Evolutionary conservation across 2,113 vertebrate genomes (phyloP).

Genomic region (Misgurnus anguillicaudatus): DNA sequence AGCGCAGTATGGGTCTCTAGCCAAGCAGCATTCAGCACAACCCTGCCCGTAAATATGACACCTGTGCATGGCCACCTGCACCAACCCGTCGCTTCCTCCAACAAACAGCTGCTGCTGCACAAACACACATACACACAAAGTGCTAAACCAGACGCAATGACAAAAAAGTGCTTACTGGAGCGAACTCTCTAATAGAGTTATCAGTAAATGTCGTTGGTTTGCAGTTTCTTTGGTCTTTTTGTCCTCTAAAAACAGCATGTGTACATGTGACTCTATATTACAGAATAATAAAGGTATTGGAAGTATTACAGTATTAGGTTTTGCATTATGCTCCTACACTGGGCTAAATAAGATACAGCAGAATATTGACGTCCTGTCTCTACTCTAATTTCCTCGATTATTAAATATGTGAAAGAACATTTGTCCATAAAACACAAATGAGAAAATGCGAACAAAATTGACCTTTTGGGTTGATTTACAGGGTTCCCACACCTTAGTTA

Average conservation of each 20-base stretch:
- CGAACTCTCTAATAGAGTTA: conserved; percentile 5
- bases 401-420: neutral
- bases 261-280: neutral
- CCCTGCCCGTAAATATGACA: conserved; percentile 93
- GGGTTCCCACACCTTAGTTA: too few relatives aligned
- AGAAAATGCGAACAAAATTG: neutral
- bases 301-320: neutral
- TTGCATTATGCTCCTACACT: neutral
- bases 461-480: neutral
- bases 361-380: too few relatives aligned
- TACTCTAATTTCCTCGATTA: too few relatives aligned
- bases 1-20: conserved; percentile 96
- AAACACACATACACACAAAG: conserved; percentile 24
- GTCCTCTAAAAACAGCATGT: neutral
- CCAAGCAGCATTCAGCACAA: conserved; percentile 95
- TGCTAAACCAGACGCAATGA: conserved; percentile 35
- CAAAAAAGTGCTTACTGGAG: conserved; percentile 42
- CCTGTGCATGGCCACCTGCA: conserved; percentile 92
- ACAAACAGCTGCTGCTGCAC: conserved; percentile 93
- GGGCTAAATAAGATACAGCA: too few relatives aligned
- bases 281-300: neutral
- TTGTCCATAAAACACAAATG: neutral
- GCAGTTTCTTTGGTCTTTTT: neutral
- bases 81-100: conserved; percentile 86
- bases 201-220: conserved; percentile 29